Evolutionary conservation across 2,797 vertebrate species (phyloP).

Genomic region (Betta splendens): DNA sequence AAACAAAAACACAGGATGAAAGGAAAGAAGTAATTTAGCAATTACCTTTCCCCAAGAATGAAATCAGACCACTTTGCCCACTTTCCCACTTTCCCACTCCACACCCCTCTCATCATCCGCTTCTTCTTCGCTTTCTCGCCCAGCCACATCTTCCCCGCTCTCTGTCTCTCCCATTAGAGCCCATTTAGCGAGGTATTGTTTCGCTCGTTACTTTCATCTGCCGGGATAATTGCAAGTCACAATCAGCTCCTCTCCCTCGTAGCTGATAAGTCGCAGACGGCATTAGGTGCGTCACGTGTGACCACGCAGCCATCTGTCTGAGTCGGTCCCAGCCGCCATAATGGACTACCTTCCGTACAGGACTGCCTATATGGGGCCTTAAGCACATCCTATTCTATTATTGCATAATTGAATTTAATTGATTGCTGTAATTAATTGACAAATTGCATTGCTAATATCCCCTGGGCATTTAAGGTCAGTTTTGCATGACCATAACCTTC

Average conservation of each 20-base stretch:
- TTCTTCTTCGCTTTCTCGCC: conserved; percentile 25
- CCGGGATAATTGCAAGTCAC: conserved; percentile 73
- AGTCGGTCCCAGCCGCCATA: conserved; percentile 37
- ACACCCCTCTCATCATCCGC: background rate
- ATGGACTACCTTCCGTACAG: conserved; percentile 50
- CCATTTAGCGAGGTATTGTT: conserved; percentile 70
- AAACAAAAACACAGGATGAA: conserved; percentile 48
- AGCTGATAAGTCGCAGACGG: conserved; percentile 65
- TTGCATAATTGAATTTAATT: conserved; percentile 56
- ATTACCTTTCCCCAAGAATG: conserved; percentile 41
- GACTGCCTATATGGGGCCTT: conserved; percentile 43
- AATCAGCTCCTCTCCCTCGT: conserved; percentile 55
- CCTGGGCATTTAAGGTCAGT: conserved; percentile 51
- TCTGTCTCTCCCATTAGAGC: conserved; percentile 66
- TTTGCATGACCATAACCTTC: conserved; percentile 56
- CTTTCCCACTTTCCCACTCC: conserved; percentile 7
- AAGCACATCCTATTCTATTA: conserved; percentile 54
- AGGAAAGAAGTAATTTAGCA: conserved; percentile 47
- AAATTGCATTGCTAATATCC: conserved; percentile 43
- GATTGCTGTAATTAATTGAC: conserved; percentile 64
- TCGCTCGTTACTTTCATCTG: conserved; percentile 69
- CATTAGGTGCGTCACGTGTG: conserved; percentile 59
- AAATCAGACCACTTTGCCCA: conserved; percentile 32
- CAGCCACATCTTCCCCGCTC: conserved; percentile 28
- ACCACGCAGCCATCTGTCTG: conserved; percentile 55